Evolutionary conservation across 2,888 invertebrate genomes (phyloP).

Genomic region (Leuctra nigra): DNA sequence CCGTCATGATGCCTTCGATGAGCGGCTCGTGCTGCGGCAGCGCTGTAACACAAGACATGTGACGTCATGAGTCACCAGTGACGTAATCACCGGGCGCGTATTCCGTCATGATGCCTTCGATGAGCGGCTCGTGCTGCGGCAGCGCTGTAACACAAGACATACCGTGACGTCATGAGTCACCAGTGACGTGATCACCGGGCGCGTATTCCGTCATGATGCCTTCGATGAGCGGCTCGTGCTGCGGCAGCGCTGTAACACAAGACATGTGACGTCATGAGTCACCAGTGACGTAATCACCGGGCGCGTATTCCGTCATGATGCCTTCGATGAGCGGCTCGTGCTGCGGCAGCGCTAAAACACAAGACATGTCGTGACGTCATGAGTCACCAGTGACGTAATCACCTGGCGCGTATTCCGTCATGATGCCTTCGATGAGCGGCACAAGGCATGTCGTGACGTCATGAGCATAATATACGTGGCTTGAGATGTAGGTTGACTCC

Average conservation of each 20-base stretch:
- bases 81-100: constrained; percentile 26
- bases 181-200: constrained; percentile 23
- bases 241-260: constrained; percentile 24
- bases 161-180: too few relatives aligned
- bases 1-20: constrained; percentile 25
- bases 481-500: too few relatives aligned
- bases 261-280: too few relatives aligned
- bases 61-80: constrained; percentile 24
- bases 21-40: constrained; percentile 26
- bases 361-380: too few relatives aligned
- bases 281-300: constrained; percentile 24
- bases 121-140: constrained; percentile 26
- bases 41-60: constrained; percentile 25
- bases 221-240: constrained; percentile 26
- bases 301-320: constrained; percentile 23
- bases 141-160: constrained; percentile 25
- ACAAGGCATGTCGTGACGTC: too few relatives aligned
- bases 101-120: constrained; percentile 25
- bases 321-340: constrained; percentile 28
- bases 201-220: constrained; percentile 25
- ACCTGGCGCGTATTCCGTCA: constrained; percentile 24
- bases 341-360: constrained; percentile 24
- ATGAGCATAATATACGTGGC: too few relatives aligned
- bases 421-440: constrained; percentile 27
- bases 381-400: constrained; percentile 26